Evolutionary conservation across 2,113 vertebrate genomes (phyloP), one percentile per base, ranked within the genome.

Genomic region (Mustela lutreola): DNA sequence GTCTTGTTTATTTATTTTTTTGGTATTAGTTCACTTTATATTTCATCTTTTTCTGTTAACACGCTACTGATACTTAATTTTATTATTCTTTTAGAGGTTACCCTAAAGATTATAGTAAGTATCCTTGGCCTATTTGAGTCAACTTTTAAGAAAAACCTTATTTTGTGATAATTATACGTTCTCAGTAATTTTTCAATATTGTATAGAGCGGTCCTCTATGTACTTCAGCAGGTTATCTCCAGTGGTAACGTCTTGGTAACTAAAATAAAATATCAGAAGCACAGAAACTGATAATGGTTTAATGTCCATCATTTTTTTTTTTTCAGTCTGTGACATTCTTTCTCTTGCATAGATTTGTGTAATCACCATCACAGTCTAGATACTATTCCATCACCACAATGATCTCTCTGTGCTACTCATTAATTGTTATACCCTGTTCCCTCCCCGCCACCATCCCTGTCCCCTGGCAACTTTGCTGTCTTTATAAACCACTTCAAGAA

Each of bases 31-130:
- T 88, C 36, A 42, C 22, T 28, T 88, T 71, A 88, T 48, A 78
- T 24, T 94, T 92, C 9, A 78, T 75, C 26, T 48, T 60, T 18
- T 39, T 70, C 5, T 70, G 11, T 93, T 91, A 48, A 3, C 5
- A 45, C 75, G 10, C 31, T 96, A 75, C 62, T 95, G 62, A 90
- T 39, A 78, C 16, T 60, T 76, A 70, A 53, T 88, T 60, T 65
- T 94, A 48, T 58, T 78, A 67, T 93, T 93, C 8, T 87, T 62
- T 89, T 92, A 39, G 26, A n/a, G 18, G 16, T 96, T 71, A 78
- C 19, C n/a, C 33, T 79, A 63, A 84, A 92, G 16, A 78, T 31
- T 83, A n/a, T 3, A 71, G 7, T 67, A 62, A 45, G 9, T 73
- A 65, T 80, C 16, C 9, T 85, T 89, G 36, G n/a, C 11, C 31